These are phyloP conservation scores for Cactoblastis cactorum DNA, from an alignment of 2,888 invertebrate genomes.

Conservation along the genomic window DNA sequence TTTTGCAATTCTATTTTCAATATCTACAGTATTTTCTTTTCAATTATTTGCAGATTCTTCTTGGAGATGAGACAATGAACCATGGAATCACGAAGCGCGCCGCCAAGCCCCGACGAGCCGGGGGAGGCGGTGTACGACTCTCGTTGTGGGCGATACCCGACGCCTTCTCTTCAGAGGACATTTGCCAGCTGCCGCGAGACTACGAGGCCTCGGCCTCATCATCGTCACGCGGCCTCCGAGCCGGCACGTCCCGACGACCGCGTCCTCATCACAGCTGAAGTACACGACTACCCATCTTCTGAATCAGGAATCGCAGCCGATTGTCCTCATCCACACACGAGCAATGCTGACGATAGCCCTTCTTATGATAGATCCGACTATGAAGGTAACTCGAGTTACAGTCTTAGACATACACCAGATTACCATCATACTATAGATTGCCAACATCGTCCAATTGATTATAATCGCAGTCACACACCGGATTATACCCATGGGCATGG, in stretches of 20 bases:
- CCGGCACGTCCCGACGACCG: constrained; percentile 71
- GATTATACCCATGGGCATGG: constrained; percentile 63
- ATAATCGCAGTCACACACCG: constrained; percentile 67
- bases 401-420: constrained; percentile 59
- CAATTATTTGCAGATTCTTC: constrained; percentile 56
- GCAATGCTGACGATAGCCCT: constrained; percentile 69
- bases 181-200: constrained; percentile 71
- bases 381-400: constrained; percentile 66
- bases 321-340: constrained; percentile 69
- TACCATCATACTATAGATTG: constrained; percentile 67
- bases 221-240: constrained; percentile 68
- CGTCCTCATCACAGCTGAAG: constrained; percentile 69
- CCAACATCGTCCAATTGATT: constrained; percentile 60
- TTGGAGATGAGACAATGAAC: constrained; percentile 73
- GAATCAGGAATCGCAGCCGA: constrained; percentile 76
- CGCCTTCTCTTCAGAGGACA: constrained; percentile 70
- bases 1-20: neutral
- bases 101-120: constrained; percentile 78
- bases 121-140: constrained; percentile 85
- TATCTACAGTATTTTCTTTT: constrained; percentile 2
- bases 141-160: constrained; percentile 85
- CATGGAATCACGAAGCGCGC: constrained; percentile 79
- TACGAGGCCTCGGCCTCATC: constrained; percentile 59
- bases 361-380: constrained; percentile 71
- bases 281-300: constrained; percentile 76